Conservation (phyloP, 1,140 invertebrate genomes). For the Marisa cornuarietis region DNA sequence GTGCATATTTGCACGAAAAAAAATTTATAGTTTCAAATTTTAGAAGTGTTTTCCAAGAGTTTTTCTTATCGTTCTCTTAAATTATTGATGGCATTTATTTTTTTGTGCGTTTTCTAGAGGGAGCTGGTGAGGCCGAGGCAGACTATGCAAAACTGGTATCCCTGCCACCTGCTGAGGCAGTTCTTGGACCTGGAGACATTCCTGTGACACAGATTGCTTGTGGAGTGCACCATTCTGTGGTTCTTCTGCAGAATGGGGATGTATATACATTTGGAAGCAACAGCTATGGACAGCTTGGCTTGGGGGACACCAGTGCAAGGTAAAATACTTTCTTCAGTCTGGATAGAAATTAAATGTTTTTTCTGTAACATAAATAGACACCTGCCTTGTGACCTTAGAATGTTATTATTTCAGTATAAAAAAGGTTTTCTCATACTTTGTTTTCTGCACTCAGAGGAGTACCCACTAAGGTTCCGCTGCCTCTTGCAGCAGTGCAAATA, state of each 20-base stretch:
- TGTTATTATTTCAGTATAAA: too few species aligned
- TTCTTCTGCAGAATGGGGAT: conserved; percentile 75
- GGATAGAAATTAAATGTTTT: too few species aligned
- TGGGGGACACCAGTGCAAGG: conserved; percentile 77
- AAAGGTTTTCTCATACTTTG: neutral
- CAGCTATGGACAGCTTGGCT: conserved; percentile 91
- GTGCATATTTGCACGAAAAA: too few species aligned
- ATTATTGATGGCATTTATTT: neutral
- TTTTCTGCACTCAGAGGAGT: conserved; percentile 72
- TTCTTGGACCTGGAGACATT: conserved; percentile 71
- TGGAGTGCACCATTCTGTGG: conserved; percentile 87
- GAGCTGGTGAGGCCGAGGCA: conserved; percentile 63
- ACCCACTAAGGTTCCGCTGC: conserved; percentile 77
- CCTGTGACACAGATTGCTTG: conserved; percentile 85
- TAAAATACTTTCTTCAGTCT: conserved; percentile 8
- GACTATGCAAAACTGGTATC: conserved; percentile 72
- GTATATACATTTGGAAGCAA: conserved; percentile 89
- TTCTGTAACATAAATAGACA: too few species aligned
- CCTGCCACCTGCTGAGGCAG: conserved; percentile 81
- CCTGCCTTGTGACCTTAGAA: too few species aligned
- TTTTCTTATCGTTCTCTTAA: neutral
- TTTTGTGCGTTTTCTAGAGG: conserved; percentile 41
- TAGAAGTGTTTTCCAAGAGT: neutral
- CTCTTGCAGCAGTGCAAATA: conserved; percentile 74
- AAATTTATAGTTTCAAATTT: neutral